Conservation (phyloP, 2,113 vertebrate species). For the Shinisaurus crocodilurus region DNA sequence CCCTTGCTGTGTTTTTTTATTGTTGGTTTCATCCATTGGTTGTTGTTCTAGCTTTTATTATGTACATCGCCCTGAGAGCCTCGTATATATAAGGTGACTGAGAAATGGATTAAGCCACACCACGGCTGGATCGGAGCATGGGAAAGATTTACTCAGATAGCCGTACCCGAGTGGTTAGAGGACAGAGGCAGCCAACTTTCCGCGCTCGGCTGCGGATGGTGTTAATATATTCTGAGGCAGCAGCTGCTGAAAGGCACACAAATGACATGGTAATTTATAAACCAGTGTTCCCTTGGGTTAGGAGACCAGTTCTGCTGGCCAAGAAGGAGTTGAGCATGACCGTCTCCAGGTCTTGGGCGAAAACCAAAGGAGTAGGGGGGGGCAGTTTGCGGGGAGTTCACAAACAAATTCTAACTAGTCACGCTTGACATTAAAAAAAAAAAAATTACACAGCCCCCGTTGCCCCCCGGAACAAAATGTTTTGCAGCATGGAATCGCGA, state of each 20-base stretch:
- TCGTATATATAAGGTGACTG: too few species aligned
- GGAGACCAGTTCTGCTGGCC: too few species aligned
- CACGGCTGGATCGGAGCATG: background rate
- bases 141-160: background rate
- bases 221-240: background rate
- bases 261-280: background rate
- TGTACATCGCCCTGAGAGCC: too few species aligned
- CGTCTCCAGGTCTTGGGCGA: background rate
- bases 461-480: too few species aligned
- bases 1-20: too few species aligned
- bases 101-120: too few species aligned
- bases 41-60: too few species aligned
- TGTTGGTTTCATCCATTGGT: too few species aligned
- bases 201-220: background rate
- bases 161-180: too few species aligned
- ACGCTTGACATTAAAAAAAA: too few species aligned
- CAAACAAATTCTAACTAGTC: background rate
- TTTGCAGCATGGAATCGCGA: too few species aligned
- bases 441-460: too few species aligned
- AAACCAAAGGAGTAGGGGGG: background rate
- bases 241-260: background rate
- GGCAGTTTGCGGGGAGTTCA: background rate
- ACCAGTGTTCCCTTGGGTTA: background rate
- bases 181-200: background rate
- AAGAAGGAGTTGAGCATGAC: background rate